Base-by-base conservation (phyloP, 2,797 vertebrate genomes). In the Rhinatrema bivittatum region DNA sequence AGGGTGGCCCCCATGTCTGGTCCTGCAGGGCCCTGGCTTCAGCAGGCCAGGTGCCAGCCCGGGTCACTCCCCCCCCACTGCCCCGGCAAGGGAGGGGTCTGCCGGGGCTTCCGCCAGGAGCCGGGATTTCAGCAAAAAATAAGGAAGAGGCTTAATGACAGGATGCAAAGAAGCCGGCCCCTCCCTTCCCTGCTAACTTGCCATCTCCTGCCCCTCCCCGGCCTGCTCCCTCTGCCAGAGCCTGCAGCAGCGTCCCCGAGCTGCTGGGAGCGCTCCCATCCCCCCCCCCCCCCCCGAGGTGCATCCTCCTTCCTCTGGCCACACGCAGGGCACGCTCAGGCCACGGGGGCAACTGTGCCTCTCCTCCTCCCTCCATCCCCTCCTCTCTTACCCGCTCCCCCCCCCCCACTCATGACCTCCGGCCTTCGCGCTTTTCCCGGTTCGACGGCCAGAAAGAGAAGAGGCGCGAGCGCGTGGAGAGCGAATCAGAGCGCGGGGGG, bases 291-390 rank as follows among this genome's bases (percentile, higher is more conserved):
- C 17, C 44, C 53, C 38, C 20, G n/a, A n/a, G n/a, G n/a, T n/a
- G n/a, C n/a, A n/a, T n/a, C n/a, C n/a, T n/a, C n/a, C n/a, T n/a
- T n/a, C n/a, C n/a, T n/a, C n/a, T n/a, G n/a, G n/a, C n/a, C n/a
- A n/a, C n/a, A n/a, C n/a, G n/a, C n/a, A n/a, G 15, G 13, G 5
- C 35, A 5, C 37, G 29, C 32, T 29, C 29, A 31, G 41, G 26
- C 60, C 49, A 55, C 16, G 15, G 50, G 24, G 7, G 7, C 10
- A n/a, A 20, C 20, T 11, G 33, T 50, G 57, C 46, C 50, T 16
- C 26, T 16, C 22, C n/a, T 31, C 29, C 32, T 34, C 10, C 15
- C 4, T 19, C 15, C 15, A 13, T 7, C 14, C 8, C 11, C 2
- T 1, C 25, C 7, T 10, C 9, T 14, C n/a, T n/a, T n/a, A n/a